Conservation (phyloP, 2,888 invertebrate genomes). For the Neoaliturus tenellus region DNA sequence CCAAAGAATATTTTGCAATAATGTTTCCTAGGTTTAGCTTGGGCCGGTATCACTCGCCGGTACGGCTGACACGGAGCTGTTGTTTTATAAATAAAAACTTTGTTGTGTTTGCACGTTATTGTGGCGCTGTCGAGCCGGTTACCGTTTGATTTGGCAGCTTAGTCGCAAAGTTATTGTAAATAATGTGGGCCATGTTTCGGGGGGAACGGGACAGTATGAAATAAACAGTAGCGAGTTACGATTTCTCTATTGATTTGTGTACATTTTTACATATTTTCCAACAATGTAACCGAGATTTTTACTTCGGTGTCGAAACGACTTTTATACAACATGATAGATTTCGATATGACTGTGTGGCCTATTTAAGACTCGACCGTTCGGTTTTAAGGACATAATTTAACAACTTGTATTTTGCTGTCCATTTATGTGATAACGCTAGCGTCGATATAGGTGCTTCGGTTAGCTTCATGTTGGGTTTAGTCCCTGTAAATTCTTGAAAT, state of each 20-base stretch:
- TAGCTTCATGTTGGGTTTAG: background rate
- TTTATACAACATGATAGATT: constrained; percentile 24
- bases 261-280: constrained; percentile 19
- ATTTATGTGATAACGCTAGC: constrained; percentile 29
- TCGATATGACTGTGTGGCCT: constrained; percentile 41
- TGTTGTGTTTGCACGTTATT: constrained; percentile 50
- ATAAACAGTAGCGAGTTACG: background rate
- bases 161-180: constrained; percentile 11
- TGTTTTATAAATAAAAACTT: constrained; percentile 39
- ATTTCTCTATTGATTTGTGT: background rate
- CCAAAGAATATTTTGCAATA: constrained; percentile 52
- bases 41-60: constrained; percentile 3
- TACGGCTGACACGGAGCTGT: constrained; percentile 12
- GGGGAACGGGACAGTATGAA: background rate
- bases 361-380: constrained; percentile 28
- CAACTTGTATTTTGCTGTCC: background rate
- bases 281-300: constrained; percentile 4
- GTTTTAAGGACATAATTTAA: background rate
- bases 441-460: constrained; percentile 14
- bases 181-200: background rate
- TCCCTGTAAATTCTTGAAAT: background rate
- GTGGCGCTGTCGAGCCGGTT: constrained; percentile 32
- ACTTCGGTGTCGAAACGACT: background rate
- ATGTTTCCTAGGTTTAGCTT: constrained; percentile 41
- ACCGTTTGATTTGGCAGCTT: constrained; percentile 27